Evolutionary conservation across 2,113 vertebrate genomes (phyloP), one percentile per base, ranked within the genome.

Genomic region (Xiphias gladius): DNA sequence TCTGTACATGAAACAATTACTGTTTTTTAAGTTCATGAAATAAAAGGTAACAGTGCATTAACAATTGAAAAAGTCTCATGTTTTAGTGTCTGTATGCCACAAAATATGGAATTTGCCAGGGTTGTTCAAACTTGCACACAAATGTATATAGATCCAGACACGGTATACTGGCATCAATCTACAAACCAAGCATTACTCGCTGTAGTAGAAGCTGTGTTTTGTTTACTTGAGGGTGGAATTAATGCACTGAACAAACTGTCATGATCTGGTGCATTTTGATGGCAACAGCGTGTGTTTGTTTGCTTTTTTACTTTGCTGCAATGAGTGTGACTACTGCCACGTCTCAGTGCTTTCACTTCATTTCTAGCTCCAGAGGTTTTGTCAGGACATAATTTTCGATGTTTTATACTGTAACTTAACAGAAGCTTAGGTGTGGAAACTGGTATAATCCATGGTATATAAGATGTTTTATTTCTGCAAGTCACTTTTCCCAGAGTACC

Each of bases 191-290:
- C 10, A 52, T 73, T 14, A 35, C n/a, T n/a, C n/a, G n/a, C n/a
- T 6, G 1, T 48, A 30, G 2, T 9, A 22, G 9, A 26, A 1
- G 14, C 4, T 86, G 4, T 20, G n/a, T 30, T 70, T 63, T 58
- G 19, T 9, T 57, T 62, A 41, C 24, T 22, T 70, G 62, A 54
- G 71, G 32, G 79, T 70, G 43, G 13, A 76, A 59, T 80, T 6
- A 68, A 10, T 50, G 72, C 71, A 59, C 64, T 79, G 59, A 14
- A 71, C 46, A 62, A 43, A 66, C 35, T 35, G 39, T 65, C 50
- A 64, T 3, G 57, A 52, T 73, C 41, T 35, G 61, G 17, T 74
- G 2, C 0, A 13, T 57, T 75, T 74, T 79, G 24, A 70, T 22
- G 75, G 54, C 8, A 43, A 58, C 50, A 39, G 50, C 66, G 43